Base-by-base conservation (phyloP, 35 echinoderm and acorn worm genomes). In the Antedon bifida region DNA sequence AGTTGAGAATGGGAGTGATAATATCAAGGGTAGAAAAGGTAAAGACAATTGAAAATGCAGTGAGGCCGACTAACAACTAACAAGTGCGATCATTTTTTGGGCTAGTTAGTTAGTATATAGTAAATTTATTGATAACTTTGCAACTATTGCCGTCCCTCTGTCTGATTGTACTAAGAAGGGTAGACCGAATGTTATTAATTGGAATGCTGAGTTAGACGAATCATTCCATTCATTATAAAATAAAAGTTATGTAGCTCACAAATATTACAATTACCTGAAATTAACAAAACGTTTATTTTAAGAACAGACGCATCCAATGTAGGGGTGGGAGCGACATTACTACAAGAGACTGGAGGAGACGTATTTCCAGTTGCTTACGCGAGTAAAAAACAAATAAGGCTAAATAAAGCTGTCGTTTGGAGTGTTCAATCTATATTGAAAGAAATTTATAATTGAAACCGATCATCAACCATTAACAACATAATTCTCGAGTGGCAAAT, bases 401-500 rank as follows among this genome's bases (percentile, higher is more conserved):
- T 33, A 16, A 89, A 35, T 9, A 38, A 1, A 42, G 90, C 86
- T 2, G 73, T 92, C 0, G 82, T 92, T 0, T 92, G 90, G 90
- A 85, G 75, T 46, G 81, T 91, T 33, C 36, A 73, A 87, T 34
- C 23, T 90, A 23, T 81, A 90, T 45, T 83, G 88, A 0, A 85
- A 21, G 21, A 83, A 90, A 34, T 85, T 90, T 81, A 34, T 31
- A 0, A 64, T 90, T 16, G 30, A 90, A 75, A 90, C 88, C n/a
- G 88, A 85, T 32, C 89, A 91, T 26, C 74, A 91, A 34, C 81
- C 85, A 9, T 35, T 91, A 26, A 36, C 82, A 19, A 88, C 74
- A 30, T 26, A 74, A 75, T 12, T 1, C 81, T 0, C 86, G 86
- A 75, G 76, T 81, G 14, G 45, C 79, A 2, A 93, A 89, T 73